Base-by-base conservation (phyloP, 92 coral and sea anemone species). In the Porites lobata region DNA sequence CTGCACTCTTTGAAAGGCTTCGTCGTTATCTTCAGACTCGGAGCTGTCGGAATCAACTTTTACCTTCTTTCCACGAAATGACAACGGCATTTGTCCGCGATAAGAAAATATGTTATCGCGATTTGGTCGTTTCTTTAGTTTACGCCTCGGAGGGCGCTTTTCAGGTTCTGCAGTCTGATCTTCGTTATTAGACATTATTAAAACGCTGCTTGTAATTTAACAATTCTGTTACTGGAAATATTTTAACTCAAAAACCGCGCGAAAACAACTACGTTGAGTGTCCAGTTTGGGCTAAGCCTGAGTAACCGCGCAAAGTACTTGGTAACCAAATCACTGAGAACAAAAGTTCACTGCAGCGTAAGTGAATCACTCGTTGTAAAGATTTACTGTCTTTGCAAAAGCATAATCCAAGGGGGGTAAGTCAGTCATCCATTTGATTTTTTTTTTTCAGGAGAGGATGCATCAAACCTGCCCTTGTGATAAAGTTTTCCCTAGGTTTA, bases 31-130 rank as follows among this genome's bases (percentile, higher is more conserved):
- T 47, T 84, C 93, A 11, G 92, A 88, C 59, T 85, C 91, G 66
- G 88, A 92, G 59, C 93, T 86, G 47, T 90, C 92, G 1, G 90
- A 81, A 3, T 86, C 79, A 51, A 84, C 24, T 18, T 84, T 84
- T 1, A 75, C 51, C 14, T 73, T 72, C 58, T 84, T 84, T 1
- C 80, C 71, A 47, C 82, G 65, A 68, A 95, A 95, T 11, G 98
- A 93, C 81, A 95, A 67, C 18, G 87, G 81, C 0, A 95, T 88
- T 67, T 93, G 88, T 58, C 92, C 92, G 38, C 82, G 86, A 79
- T 90, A 95, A 1, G 88, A 73, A 76, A 95, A 95, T 38, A 95
- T 74, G 77, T 93, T 73, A 38, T 75, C 87, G 9, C 79, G 80
- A 64, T 63, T 51, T 73, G 54, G 81, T 50, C 86, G 50, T 76